A percentile compares a stretch with the other conserved stretches of the same genome.
Evolutionary conservation across 1,140 invertebrate genomes (phyloP).

Genomic region (Helicoverpa armigera): DNA sequence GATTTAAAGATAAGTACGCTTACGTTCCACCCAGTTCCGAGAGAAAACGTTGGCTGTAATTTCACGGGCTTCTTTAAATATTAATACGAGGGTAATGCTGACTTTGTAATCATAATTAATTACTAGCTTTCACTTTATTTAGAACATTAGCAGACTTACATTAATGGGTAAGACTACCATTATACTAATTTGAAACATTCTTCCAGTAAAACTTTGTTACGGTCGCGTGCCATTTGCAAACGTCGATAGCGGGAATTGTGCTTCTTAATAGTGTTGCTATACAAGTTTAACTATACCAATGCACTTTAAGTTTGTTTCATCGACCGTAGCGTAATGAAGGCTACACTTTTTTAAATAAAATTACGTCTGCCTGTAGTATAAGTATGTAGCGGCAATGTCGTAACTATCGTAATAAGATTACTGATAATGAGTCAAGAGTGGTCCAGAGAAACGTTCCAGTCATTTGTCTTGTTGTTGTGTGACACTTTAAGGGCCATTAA

Average conservation of each 20-base stretch:
- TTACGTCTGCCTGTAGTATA: background rate
- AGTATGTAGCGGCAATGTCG: too few species aligned
- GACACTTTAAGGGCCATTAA: background rate
- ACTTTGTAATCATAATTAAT: constrained; percentile 16
- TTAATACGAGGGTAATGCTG: background rate
- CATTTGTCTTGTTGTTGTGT: background rate
- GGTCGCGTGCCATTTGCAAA: constrained; percentile 9
- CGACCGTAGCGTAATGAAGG: background rate
- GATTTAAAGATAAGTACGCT: constrained; percentile 22
- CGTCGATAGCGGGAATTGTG: constrained; percentile 11
- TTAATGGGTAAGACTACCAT: background rate
- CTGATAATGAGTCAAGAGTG: too few species aligned
- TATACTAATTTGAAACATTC: constrained; percentile 5
- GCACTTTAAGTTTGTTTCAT: constrained; percentile 22
- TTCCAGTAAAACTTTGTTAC: background rate
- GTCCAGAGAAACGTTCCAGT: too few species aligned
- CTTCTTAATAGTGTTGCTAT: constrained; percentile 4
- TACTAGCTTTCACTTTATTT: background rate
- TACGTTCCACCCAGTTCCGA: background rate
- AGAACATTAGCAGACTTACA: background rate
- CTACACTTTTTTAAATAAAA: background rate
- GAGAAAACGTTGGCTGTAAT: background rate
- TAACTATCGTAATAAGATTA: too few species aligned
- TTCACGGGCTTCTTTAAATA: background rate
- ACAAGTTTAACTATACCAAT: constrained; percentile 21